Percentiles rank a stretch among this genome's conserved stretches.
phyloP scores from a whole-genome alignment of 2,113 vertebrate genomes.

The Natator depressus region DNA sequence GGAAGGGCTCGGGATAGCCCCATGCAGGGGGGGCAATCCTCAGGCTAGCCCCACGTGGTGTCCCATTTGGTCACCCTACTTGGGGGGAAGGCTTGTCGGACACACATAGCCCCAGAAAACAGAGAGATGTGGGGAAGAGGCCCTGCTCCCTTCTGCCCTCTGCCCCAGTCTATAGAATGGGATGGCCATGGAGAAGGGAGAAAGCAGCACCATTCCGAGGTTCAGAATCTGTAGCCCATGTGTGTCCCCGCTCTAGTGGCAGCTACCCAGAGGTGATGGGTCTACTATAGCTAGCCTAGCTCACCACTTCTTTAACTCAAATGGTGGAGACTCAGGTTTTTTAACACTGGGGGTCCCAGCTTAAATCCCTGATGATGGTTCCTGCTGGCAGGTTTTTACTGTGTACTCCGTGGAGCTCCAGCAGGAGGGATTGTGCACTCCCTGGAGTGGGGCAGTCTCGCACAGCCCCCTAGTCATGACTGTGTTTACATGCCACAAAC shows the following conservation, averaged over 20 bases:
- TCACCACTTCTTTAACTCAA: neutral
- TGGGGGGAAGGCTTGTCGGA: neutral
- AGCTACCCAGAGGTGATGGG: neutral
- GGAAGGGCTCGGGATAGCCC: too few relatives aligned
- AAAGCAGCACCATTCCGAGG: neutral
- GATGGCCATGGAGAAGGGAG: neutral
- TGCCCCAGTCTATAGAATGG: neutral
- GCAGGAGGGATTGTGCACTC: neutral
- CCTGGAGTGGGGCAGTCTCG: neutral
- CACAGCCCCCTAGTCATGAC: neutral
- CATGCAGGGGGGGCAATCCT: too few relatives aligned
- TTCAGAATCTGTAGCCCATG: neutral
- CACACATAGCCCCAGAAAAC: too few relatives aligned
- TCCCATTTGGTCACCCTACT: neutral
- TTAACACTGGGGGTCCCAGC: neutral
- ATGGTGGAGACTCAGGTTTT: neutral
- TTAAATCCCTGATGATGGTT: neutral
- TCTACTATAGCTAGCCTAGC: neutral
- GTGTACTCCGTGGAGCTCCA: neutral
- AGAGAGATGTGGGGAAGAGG: neutral
- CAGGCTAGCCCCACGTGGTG: too few relatives aligned
- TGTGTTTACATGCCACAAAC: neutral
- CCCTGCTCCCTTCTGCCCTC: neutral
- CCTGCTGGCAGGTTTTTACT: accelerated
- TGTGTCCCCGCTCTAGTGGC: neutral